A percentile compares a stretch with the other conserved stretches of the same genome.
Evolutionary conservation across 1,140 invertebrate genomes (phyloP).

Genomic region (Megalopta genalis): DNA sequence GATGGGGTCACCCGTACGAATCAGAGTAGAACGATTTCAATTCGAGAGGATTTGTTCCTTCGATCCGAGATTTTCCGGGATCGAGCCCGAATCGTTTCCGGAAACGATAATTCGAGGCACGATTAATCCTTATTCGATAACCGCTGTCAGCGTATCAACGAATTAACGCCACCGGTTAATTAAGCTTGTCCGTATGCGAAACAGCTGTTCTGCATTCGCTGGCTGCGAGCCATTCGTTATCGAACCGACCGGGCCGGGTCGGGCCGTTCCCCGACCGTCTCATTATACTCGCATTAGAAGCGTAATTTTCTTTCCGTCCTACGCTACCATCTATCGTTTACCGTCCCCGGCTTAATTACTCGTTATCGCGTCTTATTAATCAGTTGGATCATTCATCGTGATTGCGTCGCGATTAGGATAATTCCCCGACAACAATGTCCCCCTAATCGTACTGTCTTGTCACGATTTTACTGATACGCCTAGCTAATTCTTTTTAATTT

Average conservation of each 20-base stretch:
- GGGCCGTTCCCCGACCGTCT: not conserved
- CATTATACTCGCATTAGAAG: constrained; percentile 17
- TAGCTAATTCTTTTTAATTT: too few species aligned
- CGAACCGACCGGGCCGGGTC: not conserved
- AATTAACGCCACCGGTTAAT: constrained; percentile 24
- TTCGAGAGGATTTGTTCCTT: not conserved
- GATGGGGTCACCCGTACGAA: not conserved
- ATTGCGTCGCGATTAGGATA: not conserved
- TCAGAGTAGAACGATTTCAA: not conserved
- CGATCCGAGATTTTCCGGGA: not conserved
- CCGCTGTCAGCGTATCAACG: constrained; percentile 5
- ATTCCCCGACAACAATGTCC: not conserved
- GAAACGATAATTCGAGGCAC: not conserved
- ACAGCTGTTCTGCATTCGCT: constrained; percentile 35
- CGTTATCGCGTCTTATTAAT: constrained; percentile 1
- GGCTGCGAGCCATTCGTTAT: constrained; percentile 26
- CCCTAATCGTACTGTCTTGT: not conserved
- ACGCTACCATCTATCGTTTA: not conserved
- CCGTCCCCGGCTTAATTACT: not conserved
- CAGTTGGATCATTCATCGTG: not conserved
- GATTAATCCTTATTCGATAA: constrained; percentile 26
- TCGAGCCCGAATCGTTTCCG: not conserved
- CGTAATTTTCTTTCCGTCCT: not conserved
- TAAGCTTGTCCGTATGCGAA: constrained; percentile 38
- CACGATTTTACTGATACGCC: too few species aligned